phyloP scores from a whole-genome alignment of 1,140 invertebrate genomes.

The Musca vetustissima region DNA sequence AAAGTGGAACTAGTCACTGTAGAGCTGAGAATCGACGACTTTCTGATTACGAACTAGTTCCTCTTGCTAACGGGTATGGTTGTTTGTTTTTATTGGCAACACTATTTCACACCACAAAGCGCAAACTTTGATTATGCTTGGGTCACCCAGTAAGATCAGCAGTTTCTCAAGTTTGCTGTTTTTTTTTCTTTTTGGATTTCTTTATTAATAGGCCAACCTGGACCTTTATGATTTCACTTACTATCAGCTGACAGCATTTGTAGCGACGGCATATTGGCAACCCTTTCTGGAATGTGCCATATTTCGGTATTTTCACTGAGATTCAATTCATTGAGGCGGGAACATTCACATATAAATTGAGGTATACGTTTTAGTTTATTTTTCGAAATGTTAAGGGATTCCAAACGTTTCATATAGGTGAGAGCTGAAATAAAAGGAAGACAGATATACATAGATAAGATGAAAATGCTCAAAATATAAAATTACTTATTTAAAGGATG shows the following conservation, averaged over 20 bases:
- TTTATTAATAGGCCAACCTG: neutral
- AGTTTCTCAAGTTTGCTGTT: no score
- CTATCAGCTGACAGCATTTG: slow-evolving; percentile 49
- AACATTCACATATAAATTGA: slow-evolving; percentile 46
- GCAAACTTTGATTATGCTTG: no score
- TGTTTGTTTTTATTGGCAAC: no score
- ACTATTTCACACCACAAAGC: no score
- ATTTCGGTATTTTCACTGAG: slow-evolving; percentile 49
- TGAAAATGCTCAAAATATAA: neutral
- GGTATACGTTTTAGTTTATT: slow-evolving; percentile 47
- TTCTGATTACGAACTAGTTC: no score
- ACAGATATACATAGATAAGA: neutral
- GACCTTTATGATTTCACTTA: slow-evolving; percentile 35
- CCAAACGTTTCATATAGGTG: slow-evolving; percentile 32
- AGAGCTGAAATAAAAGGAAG: neutral
- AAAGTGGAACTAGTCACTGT: no score
- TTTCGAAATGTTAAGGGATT: slow-evolving; percentile 48
- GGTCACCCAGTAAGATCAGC: no score
- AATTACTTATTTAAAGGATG: no score
- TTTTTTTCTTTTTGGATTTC: no score
- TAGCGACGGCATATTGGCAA: slow-evolving; percentile 46
- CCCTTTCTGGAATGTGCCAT: slow-evolving; percentile 48
- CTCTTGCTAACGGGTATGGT: no score
- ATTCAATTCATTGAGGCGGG: slow-evolving; percentile 47
- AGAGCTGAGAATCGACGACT: no score